phyloP scores from a whole-genome alignment of 2,888 invertebrate genomes.

The Scaptomyza flava region DNA sequence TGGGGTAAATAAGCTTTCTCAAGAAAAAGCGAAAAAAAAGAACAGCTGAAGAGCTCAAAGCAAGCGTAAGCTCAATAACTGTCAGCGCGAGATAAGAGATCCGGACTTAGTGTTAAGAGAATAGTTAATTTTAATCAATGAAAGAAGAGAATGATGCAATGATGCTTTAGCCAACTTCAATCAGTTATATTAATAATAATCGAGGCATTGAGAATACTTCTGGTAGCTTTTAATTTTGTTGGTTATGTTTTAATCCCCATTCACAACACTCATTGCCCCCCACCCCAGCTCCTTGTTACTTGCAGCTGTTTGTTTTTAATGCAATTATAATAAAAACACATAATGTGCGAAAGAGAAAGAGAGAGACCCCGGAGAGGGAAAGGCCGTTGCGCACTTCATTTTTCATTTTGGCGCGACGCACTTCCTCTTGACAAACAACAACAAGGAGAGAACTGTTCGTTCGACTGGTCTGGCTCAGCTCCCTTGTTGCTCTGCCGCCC shows the following conservation, averaged over 20 bases:
- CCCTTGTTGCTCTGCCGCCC: slow-evolving; percentile 10
- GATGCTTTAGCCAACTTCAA: too few species aligned
- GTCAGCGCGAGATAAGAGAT: not conserved
- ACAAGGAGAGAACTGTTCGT: slow-evolving; percentile 6
- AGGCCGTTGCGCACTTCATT: slow-evolving; percentile 73
- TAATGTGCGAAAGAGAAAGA: slow-evolving; percentile 35
- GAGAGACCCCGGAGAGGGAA: not conserved
- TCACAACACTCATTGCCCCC: not conserved
- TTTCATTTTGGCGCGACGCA: slow-evolving; percentile 78
- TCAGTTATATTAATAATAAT: too few species aligned
- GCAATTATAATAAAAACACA: slow-evolving; percentile 72
- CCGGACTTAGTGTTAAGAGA: not conserved
- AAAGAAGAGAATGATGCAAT: too few species aligned
- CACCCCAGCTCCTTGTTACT: not conserved
- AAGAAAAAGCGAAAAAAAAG: not conserved
- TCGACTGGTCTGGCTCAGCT: slow-evolving; percentile 22
- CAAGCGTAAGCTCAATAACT: not conserved
- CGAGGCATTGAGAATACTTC: too few species aligned
- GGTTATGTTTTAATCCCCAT: not conserved
- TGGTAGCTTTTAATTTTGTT: too few species aligned
- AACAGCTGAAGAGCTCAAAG: not conserved
- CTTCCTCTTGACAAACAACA: slow-evolving; percentile 60
- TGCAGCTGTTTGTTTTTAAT: slow-evolving; percentile 39
- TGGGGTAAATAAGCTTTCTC: not conserved
- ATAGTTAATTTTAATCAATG: not conserved